phyloP scores from a whole-genome alignment of 2,797 vertebrate species.

The Salmo trutta region DNA sequence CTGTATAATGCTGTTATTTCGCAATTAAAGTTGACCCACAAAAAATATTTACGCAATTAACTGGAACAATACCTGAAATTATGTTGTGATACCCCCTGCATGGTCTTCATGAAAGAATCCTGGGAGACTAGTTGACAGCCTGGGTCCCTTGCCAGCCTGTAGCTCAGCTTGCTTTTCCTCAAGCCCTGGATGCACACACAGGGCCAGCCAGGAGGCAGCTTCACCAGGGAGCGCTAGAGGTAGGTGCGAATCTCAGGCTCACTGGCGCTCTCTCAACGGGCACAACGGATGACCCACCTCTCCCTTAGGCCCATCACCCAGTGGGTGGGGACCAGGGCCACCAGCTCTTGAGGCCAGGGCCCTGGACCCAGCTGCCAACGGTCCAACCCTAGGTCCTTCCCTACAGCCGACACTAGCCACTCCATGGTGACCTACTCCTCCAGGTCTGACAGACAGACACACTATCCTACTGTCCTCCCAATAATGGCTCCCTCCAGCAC shows the following conservation, averaged over 20 bases:
- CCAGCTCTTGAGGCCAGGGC: slow-evolving; percentile 75
- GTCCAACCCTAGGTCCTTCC: slow-evolving; percentile 88
- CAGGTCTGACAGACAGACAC: slow-evolving; percentile 22
- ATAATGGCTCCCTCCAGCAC: slow-evolving; percentile 12
- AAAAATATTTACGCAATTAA: not conserved
- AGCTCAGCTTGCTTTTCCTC: slow-evolving; percentile 81
- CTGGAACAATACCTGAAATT: slow-evolving; percentile 81
- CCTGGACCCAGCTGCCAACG: slow-evolving; percentile 77
- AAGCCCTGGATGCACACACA: slow-evolving; percentile 90
- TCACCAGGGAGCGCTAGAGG: slow-evolving; percentile 88
- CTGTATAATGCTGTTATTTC: not conserved
- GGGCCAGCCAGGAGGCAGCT: slow-evolving; percentile 88
- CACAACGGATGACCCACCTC: slow-evolving; percentile 75
- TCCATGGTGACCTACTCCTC: slow-evolving; percentile 76
- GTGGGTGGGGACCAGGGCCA: slow-evolving; percentile 84
- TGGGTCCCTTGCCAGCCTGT: slow-evolving; percentile 72
- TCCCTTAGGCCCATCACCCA: slow-evolving; percentile 88
- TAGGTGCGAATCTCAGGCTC: slow-evolving; percentile 85
- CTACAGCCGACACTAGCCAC: slow-evolving; percentile 78
- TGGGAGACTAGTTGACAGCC: slow-evolving; percentile 53
- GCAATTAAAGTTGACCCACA: not conserved
- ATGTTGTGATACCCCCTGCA: slow-evolving; percentile 85
- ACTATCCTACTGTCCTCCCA: slow-evolving; percentile 31
- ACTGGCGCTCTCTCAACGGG: slow-evolving; percentile 81
- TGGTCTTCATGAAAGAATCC: slow-evolving; percentile 85